Base-by-base conservation (phyloP, 2,888 invertebrate species). In the Tortrix viridana region DNA sequence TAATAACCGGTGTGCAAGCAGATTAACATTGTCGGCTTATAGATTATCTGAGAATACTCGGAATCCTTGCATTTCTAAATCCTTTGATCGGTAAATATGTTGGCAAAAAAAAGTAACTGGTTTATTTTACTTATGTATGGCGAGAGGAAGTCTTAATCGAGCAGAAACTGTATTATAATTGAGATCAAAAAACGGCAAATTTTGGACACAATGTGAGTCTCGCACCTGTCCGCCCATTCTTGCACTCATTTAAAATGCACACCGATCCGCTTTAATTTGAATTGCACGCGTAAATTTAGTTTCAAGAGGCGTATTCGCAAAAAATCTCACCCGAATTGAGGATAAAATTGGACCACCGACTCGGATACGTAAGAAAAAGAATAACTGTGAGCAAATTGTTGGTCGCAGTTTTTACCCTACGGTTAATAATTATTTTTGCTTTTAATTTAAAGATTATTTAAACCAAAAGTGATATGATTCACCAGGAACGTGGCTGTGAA, bases 251-350 rank as follows among this genome's bases (percentile, higher is more conserved):
- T 47, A 52, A 59, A 53, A 46, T 46, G 46, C 57, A 26, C 20
- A 32, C 58, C 41, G 47, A 58, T 57, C 46, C 50, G 63, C 47
- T 53, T 57, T 46, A 63, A 63, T 63, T 58, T 63, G 57, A 58
- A 63, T 58, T 18, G 63, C 63, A 58, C 58, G 63, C 57, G 52
- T 63, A 53, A 63, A 63, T 58, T 63, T 63, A 63, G 41, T 52
- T 50, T 53, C 16, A 7, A 53, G 26, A 6, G 44, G 20, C 18
- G 57, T 23, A 43, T 46, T 47, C n/a, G 18, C 47, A 58, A 63
- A 63, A 61, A 48, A 47, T 19, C 22, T 20, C 6, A 43, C 12
- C 16, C 26, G 32, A 32, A 41, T 9, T 18, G 56, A 41, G 18
- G 9, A n/a, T 38, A 22, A 62, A 62, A 56, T 61, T 55, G 56